phyloP scores from a whole-genome alignment of 2,797 vertebrate species.

The Eospalax fontanierii region DNA sequence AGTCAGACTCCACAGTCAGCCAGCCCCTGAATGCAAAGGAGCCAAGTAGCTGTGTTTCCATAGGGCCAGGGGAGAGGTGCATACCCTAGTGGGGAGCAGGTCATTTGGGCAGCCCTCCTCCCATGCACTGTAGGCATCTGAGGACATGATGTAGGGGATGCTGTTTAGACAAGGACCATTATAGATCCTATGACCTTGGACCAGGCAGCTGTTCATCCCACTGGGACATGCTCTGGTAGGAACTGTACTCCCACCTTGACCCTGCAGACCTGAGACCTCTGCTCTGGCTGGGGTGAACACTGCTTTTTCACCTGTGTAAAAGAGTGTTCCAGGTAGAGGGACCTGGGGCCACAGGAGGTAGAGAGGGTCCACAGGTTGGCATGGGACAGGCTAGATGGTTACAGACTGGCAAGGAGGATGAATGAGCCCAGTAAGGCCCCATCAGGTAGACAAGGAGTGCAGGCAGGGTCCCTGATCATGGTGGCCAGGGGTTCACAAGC shows the following conservation, averaged over 20 bases:
- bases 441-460: neutral
- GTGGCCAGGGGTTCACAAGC: neutral
- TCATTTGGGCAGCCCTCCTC: no score
- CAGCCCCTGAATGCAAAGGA: neutral
- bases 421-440: neutral
- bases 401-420: rapidly evolving
- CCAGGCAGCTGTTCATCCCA: neutral
- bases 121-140: neutral
- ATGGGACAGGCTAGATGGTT: rapidly evolving
- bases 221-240: neutral
- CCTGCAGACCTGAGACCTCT: neutral
- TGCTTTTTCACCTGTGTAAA: neutral
- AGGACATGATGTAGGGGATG: neutral
- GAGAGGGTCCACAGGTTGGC: rapidly evolving
- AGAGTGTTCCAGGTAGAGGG: no score
- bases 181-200: neutral
- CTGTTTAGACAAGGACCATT: neutral
- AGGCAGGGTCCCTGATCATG: neutral
- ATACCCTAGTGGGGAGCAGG: neutral
- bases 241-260: neutral
- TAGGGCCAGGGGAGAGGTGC: neutral
- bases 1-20: neutral
- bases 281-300: neutral
- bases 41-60: neutral
- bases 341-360: neutral